Percentiles rank a stretch among this genome's conserved stretches.
phyloP scores from a whole-genome alignment of 2,888 invertebrate genomes.

The Alviniconcha strummeri region DNA sequence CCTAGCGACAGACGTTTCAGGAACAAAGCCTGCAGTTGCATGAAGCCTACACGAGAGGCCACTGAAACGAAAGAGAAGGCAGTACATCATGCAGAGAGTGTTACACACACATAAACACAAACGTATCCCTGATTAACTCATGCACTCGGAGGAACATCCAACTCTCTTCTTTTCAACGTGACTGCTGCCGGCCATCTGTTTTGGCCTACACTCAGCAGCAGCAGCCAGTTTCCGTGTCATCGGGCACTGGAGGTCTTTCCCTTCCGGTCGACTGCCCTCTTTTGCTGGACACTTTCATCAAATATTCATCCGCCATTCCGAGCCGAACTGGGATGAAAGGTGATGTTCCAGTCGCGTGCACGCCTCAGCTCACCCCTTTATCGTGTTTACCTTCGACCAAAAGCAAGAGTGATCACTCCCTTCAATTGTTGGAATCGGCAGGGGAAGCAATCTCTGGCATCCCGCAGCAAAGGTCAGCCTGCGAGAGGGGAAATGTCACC shows the following conservation, averaged over 20 bases:
- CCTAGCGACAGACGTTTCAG: too few species aligned
- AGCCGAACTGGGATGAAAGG: too few species aligned
- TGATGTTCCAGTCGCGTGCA: background rate
- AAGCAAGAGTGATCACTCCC: conserved; percentile 15
- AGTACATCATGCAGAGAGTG: too few species aligned
- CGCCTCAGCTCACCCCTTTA: background rate
- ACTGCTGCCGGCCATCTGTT: too few species aligned
- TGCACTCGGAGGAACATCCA: too few species aligned
- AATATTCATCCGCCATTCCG: conserved; percentile 13
- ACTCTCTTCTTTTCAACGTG: too few species aligned
- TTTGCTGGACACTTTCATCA: conserved; percentile 1
- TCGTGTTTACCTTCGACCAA: background rate
- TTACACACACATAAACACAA: too few species aligned
- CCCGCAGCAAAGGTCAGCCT: conserved; percentile 1
- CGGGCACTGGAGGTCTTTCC: background rate
- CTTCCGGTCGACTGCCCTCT: background rate
- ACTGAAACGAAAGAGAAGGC: too few species aligned
- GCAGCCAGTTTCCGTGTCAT: background rate
- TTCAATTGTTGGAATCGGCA: background rate
- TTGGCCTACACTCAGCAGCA: background rate
- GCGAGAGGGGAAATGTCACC: background rate
- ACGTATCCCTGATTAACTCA: too few species aligned
- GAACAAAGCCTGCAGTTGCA: too few species aligned
- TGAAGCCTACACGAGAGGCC: too few species aligned
- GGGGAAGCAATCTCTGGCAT: conserved; percentile 18